These are phyloP conservation scores for Arrhamphus sclerolepis DNA, from an alignment of 2,797 vertebrate species.

Conservation along the genomic window DNA sequence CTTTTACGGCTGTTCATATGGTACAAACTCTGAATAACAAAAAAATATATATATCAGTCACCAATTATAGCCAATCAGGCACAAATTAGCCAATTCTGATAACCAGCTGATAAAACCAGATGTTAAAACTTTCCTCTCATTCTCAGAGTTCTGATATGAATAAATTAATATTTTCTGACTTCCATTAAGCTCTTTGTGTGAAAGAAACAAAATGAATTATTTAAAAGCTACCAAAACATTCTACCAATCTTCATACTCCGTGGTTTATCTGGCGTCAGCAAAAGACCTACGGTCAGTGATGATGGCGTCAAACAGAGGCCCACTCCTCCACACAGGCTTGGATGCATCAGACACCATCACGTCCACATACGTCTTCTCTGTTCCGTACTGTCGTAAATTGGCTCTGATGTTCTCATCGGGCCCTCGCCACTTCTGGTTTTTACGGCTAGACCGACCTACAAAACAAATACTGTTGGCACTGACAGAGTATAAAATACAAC, in stretches of 20 bases:
- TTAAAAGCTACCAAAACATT: neutral
- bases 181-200: too few relatives aligned
- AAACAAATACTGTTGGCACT: neutral
- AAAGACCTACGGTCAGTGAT: constrained; percentile 92
- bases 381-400: constrained; percentile 93
- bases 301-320: constrained; percentile 89
- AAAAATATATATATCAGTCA: too few relatives aligned
- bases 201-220: neutral
- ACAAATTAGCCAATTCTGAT: too few relatives aligned
- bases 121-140: too few relatives aligned
- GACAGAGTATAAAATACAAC: neutral
- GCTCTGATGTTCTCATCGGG: constrained; percentile 98
- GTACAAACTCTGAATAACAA: too few relatives aligned
- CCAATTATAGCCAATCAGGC: too few relatives aligned
- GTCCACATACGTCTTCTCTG: constrained; percentile 90
- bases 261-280: neutral
- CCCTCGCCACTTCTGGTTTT: constrained; percentile 97
- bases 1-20: too few relatives aligned
- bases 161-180: too few relatives aligned
- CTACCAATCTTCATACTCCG: neutral
- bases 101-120: too few relatives aligned
- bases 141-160: too few relatives aligned
- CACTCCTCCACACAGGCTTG: constrained; percentile 88
- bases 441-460: constrained; percentile 93
- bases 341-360: constrained; percentile 94